Conservation (phyloP, 2,797 vertebrate species). For the Galago senegalensis region DNA sequence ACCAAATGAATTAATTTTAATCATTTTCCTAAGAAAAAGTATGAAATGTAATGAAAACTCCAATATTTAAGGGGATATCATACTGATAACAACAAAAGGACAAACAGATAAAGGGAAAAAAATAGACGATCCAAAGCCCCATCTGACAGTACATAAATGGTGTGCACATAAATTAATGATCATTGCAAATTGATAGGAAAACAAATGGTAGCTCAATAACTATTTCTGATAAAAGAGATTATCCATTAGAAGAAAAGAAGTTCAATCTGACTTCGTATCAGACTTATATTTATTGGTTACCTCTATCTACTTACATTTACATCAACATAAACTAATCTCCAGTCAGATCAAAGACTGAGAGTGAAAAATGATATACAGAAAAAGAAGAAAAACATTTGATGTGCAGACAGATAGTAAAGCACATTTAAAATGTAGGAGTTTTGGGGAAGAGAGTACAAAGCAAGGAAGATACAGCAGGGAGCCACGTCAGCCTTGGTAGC, state of each 20-base stretch:
- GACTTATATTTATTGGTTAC: too few species aligned
- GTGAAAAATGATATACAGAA: neutral
- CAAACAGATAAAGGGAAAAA: neutral
- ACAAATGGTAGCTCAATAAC: neutral
- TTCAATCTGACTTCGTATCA: neutral
- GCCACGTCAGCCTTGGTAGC: rapidly evolving
- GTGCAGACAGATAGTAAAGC: neutral
- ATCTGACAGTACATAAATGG: neutral
- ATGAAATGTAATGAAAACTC: neutral
- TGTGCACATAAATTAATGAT: neutral
- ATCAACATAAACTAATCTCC: neutral
- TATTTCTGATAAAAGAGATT: neutral
- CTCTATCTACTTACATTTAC: neutral
- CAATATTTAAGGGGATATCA: neutral
- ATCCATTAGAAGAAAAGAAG: neutral
- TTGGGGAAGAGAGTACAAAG: rapidly evolving
- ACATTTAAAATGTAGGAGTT: rapidly evolving
- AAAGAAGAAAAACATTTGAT: neutral
- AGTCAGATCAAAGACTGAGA: neutral
- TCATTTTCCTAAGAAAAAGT: neutral
- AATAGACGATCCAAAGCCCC: neutral
- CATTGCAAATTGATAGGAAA: neutral
- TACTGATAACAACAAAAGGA: neutral
- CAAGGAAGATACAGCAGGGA: rapidly evolving
- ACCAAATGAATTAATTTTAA: neutral